Conservation (phyloP, 1,140 invertebrate genomes). For the Elymnias hypermnestra region DNA sequence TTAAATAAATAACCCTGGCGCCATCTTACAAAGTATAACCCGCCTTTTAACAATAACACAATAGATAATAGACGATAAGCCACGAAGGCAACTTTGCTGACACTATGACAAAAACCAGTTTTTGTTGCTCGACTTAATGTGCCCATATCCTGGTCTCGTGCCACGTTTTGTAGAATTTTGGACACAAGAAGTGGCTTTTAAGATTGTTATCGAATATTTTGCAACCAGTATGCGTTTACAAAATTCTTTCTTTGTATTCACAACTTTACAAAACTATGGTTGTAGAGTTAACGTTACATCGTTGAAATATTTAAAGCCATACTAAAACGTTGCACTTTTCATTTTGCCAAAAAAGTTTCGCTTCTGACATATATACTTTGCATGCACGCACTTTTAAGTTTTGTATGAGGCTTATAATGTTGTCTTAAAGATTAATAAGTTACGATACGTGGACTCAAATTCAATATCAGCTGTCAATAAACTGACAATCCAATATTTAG, state of each 20-base stretch:
- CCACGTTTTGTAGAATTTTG: slow-evolving; percentile 16
- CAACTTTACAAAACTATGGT: too few species aligned
- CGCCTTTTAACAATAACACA: slow-evolving; percentile 34
- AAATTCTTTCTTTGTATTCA: slow-evolving; percentile 1
- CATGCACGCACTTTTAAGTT: too few species aligned
- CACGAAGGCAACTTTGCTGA: slow-evolving; percentile 23
- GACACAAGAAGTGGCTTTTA: slow-evolving; percentile 15
- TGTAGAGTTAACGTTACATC: too few species aligned
- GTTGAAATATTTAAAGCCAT: too few species aligned
- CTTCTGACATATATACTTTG: too few species aligned
- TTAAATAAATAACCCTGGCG: slow-evolving; percentile 25
- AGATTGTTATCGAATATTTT: slow-evolving; percentile 18
- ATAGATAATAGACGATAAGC: slow-evolving; percentile 34
- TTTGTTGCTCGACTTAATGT: slow-evolving; percentile 22
- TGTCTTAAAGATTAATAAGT: too few species aligned
- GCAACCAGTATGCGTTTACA: slow-evolving; percentile 8
- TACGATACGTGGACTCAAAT: too few species aligned
- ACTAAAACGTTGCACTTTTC: too few species aligned
- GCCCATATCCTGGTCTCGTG: slow-evolving; percentile 22
- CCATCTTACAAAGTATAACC: slow-evolving; percentile 19
- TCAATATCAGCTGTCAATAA: too few species aligned
- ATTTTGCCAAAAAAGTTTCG: too few species aligned
- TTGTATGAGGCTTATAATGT: too few species aligned
- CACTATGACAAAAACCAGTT: slow-evolving; percentile 31
- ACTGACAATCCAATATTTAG: too few species aligned